Conservation (phyloP, 1,140 invertebrate species). For the Araneus ventricosus region DNA sequence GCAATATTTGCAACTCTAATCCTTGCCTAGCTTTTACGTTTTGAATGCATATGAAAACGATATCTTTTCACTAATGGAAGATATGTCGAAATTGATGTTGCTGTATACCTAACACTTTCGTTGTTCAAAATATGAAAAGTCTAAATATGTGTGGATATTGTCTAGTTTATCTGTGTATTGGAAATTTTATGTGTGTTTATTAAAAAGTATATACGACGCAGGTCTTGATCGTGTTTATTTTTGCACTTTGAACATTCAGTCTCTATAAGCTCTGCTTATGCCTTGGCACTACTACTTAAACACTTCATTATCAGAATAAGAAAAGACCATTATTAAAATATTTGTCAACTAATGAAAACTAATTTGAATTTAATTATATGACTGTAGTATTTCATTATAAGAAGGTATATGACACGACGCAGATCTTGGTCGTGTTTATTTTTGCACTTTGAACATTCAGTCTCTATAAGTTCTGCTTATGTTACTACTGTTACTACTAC, state of each 20-base stretch:
- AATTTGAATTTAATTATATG: too few species aligned
- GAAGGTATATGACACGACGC: too few species aligned
- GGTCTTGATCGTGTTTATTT: background rate
- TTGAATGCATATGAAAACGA: background rate
- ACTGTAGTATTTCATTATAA: too few species aligned
- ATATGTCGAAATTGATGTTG: constrained; percentile 43
- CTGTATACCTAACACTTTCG: constrained; percentile 19
- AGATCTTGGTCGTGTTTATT: too few species aligned
- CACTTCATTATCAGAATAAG: too few species aligned
- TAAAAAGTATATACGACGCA: constrained; percentile 47
- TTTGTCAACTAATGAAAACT: too few species aligned
- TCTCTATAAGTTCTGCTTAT: too few species aligned
- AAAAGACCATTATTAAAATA: too few species aligned
- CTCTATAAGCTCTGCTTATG: too few species aligned
- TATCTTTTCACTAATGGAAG: constrained; percentile 15
- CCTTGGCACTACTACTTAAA: too few species aligned
- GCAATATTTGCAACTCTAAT: constrained; percentile 57
- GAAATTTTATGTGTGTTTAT: constrained; percentile 69
- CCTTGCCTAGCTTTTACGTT: constrained; percentile 9
- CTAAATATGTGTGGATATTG: constrained; percentile 65
- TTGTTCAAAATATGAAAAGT: constrained; percentile 47
- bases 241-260: background rate
- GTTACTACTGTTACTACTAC: too few species aligned
- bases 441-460: too few species aligned
- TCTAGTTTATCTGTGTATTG: constrained; percentile 52